Evolutionary conservation across 1,140 invertebrate genomes (phyloP), one percentile per base, ranked within the genome.

Genomic region (Platorchestia sp.): DNA sequence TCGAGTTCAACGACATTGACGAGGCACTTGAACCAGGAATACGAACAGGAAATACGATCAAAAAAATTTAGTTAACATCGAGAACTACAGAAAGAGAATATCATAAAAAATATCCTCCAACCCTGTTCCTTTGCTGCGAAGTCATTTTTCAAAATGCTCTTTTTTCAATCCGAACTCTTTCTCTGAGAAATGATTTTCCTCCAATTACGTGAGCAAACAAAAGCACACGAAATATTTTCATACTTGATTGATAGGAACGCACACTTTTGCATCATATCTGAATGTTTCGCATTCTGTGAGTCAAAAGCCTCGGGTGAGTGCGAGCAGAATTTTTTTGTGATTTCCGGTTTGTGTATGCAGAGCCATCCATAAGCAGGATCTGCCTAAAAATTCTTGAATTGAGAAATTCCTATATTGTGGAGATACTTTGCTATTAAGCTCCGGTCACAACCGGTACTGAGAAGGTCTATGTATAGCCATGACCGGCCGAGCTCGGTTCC

Each of bases 331-430:
- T 89, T 93, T 89, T 93, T 93, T 93, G 91, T 47, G 91, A 93
- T 93, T 93, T 47, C 91, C 91, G 91, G 91, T 93, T 90, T 93
- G 91, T 93, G 91, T 93, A 93, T 93, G 45, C 91, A 93, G 91
- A 93, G 45, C 91, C 91, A 45, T 93, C 91, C 91, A 93, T 93
- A 93, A 93, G 45, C 91, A 93, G 91, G 91, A 93, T 93, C 91
- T 93, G 91, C 43, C 91, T 93, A 47, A 93, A 93, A 93, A 93
- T 93, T 93, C 91, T 93, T 93, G 91, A 47, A 93, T 93, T 93
- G 45, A 93, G 91, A 93, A 93, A 93, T 93, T 93, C 91, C 91
- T 93, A 45, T 44, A 45, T 93, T 93, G 91, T 93, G 91, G 91
- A 93, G 91, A 93, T 93, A 47, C 45, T 93, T 93, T 93, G 44